Conservation (phyloP, 1,140 invertebrate genomes). For the Schlechtendalia chinensis region DNA sequence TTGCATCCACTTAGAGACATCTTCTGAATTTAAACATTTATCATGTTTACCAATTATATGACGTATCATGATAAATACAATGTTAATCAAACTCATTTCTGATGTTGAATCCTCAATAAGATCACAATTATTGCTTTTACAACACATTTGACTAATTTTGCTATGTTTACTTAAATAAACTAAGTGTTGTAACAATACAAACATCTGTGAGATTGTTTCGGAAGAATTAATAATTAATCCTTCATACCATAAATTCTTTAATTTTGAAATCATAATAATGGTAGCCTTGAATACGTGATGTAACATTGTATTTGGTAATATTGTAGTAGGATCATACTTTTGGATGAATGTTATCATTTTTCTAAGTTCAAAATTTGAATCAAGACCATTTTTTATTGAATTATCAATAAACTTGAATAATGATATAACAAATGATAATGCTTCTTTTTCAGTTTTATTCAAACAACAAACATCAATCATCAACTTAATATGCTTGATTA, state of each 20-base stretch:
- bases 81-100: constrained; percentile 41
- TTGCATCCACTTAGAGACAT: constrained; percentile 24
- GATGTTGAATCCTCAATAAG: constrained; percentile 35
- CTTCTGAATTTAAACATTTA: constrained; percentile 35
- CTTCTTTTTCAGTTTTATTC: constrained; percentile 36
- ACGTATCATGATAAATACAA: constrained; percentile 27
- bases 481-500: constrained; percentile 39
- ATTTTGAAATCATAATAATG: constrained; percentile 8
- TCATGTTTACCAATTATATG: not conserved
- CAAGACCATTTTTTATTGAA: constrained; percentile 37
- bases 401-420: constrained; percentile 41
- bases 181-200: not conserved
- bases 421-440: constrained; percentile 17
- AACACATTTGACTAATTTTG: constrained; percentile 18
- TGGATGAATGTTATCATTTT: constrained; percentile 27
- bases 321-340: not conserved
- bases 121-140: constrained; percentile 30
- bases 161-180: constrained; percentile 14
- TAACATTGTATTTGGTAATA: constrained; percentile 17
- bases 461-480: constrained; percentile 45
- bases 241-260: constrained; percentile 38
- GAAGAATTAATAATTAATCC: constrained; percentile 7
- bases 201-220: constrained; percentile 25
- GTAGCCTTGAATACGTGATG: constrained; percentile 20
- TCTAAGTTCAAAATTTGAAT: constrained; percentile 28